Evolutionary conservation across 2,888 invertebrate species (phyloP).

Genomic region (Cheilosia vernalis): DNA sequence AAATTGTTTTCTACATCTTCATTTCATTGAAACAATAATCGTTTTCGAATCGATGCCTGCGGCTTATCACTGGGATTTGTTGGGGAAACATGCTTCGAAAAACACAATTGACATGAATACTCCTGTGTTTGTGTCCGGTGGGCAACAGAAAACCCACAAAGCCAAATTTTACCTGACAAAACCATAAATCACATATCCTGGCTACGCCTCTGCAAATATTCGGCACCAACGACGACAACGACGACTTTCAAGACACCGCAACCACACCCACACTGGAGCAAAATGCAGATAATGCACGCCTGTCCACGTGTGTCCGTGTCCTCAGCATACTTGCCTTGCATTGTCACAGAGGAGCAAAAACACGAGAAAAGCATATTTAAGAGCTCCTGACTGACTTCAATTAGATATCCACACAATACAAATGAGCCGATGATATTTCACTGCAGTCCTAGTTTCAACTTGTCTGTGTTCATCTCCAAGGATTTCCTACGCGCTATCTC

Average conservation of each 20-base stretch:
- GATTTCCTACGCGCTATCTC: neutral
- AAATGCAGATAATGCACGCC: constrained; percentile 66
- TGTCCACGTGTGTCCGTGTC: constrained; percentile 41
- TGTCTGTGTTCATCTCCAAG: constrained; percentile 59
- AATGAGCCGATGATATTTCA: constrained; percentile 74
- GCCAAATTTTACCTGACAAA: constrained; percentile 67
- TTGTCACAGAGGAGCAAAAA: constrained; percentile 39
- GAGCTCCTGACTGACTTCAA: constrained; percentile 70
- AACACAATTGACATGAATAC: constrained; percentile 39
- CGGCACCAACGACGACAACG: constrained; percentile 23
- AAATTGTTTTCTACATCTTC: constrained; percentile 25
- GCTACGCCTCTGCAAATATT: constrained; percentile 59
- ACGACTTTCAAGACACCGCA: constrained; percentile 57
- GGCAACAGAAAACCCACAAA: constrained; percentile 51
- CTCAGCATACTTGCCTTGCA: constrained; percentile 18
- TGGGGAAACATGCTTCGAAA: neutral
- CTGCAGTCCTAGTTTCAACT: constrained; percentile 58
- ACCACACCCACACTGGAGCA: constrained; percentile 36
- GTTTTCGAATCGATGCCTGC: constrained; percentile 34
- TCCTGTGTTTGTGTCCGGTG: neutral
- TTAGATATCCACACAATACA: constrained; percentile 73
- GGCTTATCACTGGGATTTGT: constrained; percentile 13
- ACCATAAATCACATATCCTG: constrained; percentile 65
- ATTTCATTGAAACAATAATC: constrained; percentile 48
- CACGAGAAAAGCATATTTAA: constrained; percentile 65